Evolutionary conservation across 2,888 invertebrate species (phyloP).

Genomic region (Yponomeuta malinellus): DNA sequence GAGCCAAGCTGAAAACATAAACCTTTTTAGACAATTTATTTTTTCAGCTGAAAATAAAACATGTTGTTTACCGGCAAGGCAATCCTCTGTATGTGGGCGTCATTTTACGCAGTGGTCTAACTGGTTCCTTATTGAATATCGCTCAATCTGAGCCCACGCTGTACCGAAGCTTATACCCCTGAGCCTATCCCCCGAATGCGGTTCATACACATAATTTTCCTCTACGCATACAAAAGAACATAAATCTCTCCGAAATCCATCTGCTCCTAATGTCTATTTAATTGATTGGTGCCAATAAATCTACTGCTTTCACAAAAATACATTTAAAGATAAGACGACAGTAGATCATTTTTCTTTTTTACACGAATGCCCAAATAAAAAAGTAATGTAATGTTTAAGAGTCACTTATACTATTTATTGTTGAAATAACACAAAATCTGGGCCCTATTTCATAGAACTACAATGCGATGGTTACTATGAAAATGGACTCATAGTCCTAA

Average conservation of each 20-base stretch:
- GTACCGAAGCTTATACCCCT: not conserved
- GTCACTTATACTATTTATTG: no score
- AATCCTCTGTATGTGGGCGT: no score
- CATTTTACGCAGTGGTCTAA: no score
- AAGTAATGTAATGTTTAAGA: no score
- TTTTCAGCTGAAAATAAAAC: not conserved
- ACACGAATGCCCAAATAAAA: not conserved
- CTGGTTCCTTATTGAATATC: no score
- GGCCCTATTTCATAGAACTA: no score
- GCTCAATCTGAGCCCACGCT: not conserved
- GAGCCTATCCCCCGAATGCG: not conserved
- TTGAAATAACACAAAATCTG: no score
- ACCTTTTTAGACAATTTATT: not conserved
- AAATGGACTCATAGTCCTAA: no score
- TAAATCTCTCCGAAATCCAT: not conserved
- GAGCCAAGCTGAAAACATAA: not conserved
- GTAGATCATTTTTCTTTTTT: not conserved
- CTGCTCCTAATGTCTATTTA: conserved; percentile 1
- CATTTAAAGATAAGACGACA: not conserved
- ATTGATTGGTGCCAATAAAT: not conserved
- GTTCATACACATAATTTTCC: not conserved
- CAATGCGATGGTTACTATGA: no score
- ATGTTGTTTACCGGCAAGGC: not conserved
- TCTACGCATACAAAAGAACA: not conserved
- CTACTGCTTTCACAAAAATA: not conserved